These are phyloP conservation scores for Apamea monoglypha DNA, from an alignment of 2,888 invertebrate species.

Conservation along the genomic window DNA sequence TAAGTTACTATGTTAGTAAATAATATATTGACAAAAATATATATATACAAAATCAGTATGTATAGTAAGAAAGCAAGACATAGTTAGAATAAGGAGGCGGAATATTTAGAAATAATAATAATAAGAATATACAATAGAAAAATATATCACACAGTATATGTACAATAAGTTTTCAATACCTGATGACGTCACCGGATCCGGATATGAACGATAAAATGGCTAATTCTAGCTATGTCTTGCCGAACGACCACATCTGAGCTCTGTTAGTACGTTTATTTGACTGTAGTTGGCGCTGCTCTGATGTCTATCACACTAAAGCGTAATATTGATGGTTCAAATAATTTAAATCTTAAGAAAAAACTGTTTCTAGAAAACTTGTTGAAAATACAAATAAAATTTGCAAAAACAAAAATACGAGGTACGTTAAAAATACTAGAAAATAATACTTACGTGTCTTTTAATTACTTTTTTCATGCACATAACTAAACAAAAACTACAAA, in stretches of 20 bases:
- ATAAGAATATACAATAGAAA: conserved; percentile 69
- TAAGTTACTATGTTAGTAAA: conserved; percentile 72
- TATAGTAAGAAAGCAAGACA: conserved; percentile 88
- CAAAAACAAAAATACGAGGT: neutral
- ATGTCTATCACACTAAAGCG: conserved; percentile 75
- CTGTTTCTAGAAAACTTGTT: conserved; percentile 56
- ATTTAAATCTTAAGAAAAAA: neutral
- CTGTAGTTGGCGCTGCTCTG: conserved; percentile 65
- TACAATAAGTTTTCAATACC: conserved; percentile 75
- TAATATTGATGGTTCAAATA: conserved; percentile 62
- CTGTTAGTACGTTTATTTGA: conserved; percentile 81
- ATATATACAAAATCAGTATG: conserved; percentile 59
- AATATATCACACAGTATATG: conserved; percentile 69
- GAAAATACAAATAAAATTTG: neutral
- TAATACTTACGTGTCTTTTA: conserved; percentile 53
- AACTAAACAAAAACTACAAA: conserved; percentile 29
- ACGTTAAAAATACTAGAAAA: neutral
- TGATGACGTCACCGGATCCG: conserved; percentile 76
- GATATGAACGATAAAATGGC: conserved; percentile 60
- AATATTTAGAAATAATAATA: conserved; percentile 70
- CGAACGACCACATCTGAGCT: conserved; percentile 89
- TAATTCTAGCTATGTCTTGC: conserved; percentile 88
- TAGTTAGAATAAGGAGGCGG: conserved; percentile 85
- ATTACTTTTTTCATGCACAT: conserved; percentile 50
- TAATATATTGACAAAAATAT: conserved; percentile 34